These are phyloP conservation scores for Australoheros facetus DNA, from an alignment of 2,797 vertebrate species.

Conservation along the genomic window DNA sequence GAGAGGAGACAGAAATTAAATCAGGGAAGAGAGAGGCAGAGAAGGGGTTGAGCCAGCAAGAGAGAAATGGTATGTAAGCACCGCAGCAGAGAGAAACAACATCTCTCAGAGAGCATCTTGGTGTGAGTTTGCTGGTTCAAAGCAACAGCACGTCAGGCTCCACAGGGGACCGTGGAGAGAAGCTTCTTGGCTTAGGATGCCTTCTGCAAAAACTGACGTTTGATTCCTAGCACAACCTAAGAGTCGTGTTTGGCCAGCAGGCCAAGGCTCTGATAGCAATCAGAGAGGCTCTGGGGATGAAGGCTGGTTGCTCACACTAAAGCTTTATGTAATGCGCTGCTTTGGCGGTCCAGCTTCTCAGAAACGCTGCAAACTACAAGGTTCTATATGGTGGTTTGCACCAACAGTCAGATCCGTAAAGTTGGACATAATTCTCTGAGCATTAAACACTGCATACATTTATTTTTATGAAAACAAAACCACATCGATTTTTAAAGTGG, in stretches of 20 bases:
- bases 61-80: constrained; percentile 9
- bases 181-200: constrained; percentile 27
- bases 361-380: constrained; percentile 30
- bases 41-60: background rate
- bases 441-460: background rate
- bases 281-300: constrained; percentile 12
- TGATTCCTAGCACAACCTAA: constrained; percentile 31
- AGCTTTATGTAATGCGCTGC: background rate
- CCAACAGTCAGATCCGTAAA: background rate
- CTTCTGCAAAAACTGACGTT: constrained; percentile 13
- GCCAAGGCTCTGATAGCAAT: constrained; percentile 11
- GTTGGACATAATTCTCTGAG: background rate
- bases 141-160: constrained; percentile 35
- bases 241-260: constrained; percentile 21
- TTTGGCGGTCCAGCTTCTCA: background rate
- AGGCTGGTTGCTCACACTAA: constrained; percentile 9
- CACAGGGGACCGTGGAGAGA: background rate
- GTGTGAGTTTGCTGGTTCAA: constrained; percentile 30
- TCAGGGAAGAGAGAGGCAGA: background rate
- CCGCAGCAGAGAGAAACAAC: constrained; percentile 9
- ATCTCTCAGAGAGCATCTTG: constrained; percentile 25
- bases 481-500: constrained; percentile 15
- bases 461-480: background rate
- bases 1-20: constrained; percentile 9
- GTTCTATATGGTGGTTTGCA: background rate